Evolutionary conservation across 2,113 vertebrate genomes (phyloP).

Genomic region (Scartelaos histophorus): DNA sequence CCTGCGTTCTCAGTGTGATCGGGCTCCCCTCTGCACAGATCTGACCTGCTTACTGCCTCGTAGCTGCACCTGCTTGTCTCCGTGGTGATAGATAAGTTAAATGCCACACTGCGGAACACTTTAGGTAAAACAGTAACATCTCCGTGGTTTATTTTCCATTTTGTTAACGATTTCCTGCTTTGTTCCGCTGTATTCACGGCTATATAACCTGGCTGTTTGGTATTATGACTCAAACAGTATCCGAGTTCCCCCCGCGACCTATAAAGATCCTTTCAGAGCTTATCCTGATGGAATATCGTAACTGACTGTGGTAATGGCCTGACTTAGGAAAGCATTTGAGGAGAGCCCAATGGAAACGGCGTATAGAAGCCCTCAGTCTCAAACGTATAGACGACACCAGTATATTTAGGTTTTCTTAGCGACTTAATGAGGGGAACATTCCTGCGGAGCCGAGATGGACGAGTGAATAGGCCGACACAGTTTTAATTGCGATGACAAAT

Average conservation of each 20-base stretch:
- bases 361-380: constrained; percentile 21
- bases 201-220: not conserved
- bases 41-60: too few relatives aligned
- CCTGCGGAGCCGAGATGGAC: constrained; percentile 26
- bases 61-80: too few relatives aligned
- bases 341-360: constrained; percentile 9
- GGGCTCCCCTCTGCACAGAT: too few relatives aligned
- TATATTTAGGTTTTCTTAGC: constrained; percentile 25
- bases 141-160: too few relatives aligned
- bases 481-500: constrained; percentile 47
- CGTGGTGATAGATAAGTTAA: too few relatives aligned
- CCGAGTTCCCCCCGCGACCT: not conserved
- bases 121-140: too few relatives aligned
- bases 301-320: constrained; percentile 27
- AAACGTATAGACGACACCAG: constrained; percentile 33
- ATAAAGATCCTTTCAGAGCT: constrained; percentile 17
- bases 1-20: too few relatives aligned
- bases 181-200: too few relatives aligned
- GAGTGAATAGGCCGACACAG: not conserved
- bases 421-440: constrained; percentile 47
- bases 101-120: too few relatives aligned
- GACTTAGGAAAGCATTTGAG: constrained; percentile 42
- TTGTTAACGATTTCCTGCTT: too few relatives aligned
- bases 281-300: constrained; percentile 39
- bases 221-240: not conserved